phyloP scores from a whole-genome alignment of 2,888 invertebrate species.

The Cantharis nigra region DNA sequence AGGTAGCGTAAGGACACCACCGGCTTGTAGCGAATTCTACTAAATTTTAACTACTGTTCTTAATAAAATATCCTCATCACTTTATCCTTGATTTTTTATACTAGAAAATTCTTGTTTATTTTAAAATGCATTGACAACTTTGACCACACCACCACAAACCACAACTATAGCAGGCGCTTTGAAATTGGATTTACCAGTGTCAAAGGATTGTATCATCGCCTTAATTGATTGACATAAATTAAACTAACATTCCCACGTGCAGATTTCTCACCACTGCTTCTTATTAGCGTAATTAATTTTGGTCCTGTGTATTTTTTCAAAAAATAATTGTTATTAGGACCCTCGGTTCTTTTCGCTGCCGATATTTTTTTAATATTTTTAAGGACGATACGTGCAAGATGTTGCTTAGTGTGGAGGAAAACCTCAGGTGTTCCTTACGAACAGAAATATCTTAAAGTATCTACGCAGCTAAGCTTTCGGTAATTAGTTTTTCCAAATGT shows the following conservation, averaged over 20 bases:
- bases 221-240: background rate
- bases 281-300: background rate
- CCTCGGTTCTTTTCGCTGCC: background rate
- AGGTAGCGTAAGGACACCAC: too few relatives aligned
- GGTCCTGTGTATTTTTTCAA: background rate
- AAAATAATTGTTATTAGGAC: background rate
- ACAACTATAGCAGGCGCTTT: background rate
- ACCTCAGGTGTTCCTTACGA: slow-evolving; percentile 20
- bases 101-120: too few relatives aligned
- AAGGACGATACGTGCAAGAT: background rate
- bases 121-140: background rate
- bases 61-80: too few relatives aligned
- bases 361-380: background rate
- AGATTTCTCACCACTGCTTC: background rate
- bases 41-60: too few relatives aligned
- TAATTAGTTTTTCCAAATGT: slow-evolving; percentile 21
- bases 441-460: slow-evolving; percentile 23
- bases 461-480: slow-evolving; percentile 17
- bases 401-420: slow-evolving; percentile 8
- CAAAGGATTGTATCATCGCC: background rate
- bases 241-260: background rate
- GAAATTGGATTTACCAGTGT: background rate
- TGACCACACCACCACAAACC: background rate
- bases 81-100: too few relatives aligned
- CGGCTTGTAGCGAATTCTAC: too few relatives aligned